Percentiles rank a stretch among this genome's conserved stretches.
phyloP scores from a whole-genome alignment of 2,113 vertebrate genomes.

The Bothrops jararaca region DNA sequence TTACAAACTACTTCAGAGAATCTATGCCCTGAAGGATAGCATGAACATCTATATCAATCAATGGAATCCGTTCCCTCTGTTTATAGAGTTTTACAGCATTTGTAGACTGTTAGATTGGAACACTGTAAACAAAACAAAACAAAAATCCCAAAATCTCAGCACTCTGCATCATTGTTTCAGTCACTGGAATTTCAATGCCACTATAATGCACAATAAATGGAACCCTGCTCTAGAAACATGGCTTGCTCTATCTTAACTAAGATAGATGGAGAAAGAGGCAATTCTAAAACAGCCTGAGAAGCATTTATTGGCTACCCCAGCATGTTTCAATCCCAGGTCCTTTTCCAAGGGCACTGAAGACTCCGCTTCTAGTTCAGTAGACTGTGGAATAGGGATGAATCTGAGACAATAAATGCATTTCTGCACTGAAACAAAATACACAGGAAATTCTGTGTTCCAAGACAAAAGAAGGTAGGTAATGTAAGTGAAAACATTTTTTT shows the following conservation, averaged over 20 bases:
- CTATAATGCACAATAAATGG: background rate
- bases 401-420: background rate
- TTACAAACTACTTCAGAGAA: background rate
- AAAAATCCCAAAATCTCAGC: background rate
- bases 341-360: background rate
- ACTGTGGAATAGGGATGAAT: background rate
- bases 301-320: background rate
- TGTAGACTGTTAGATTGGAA: background rate
- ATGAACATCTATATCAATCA: background rate
- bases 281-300: background rate
- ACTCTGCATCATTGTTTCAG: background rate
- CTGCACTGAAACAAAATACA: background rate
- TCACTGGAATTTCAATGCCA: background rate
- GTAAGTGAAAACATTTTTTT: background rate
- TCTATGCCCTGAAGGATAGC: background rate
- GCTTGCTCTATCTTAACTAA: background rate
- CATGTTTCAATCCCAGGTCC: background rate
- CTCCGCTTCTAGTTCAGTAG: background rate
- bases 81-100: background rate
- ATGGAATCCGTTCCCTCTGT: background rate
- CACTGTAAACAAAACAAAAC: background rate
- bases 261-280: background rate
- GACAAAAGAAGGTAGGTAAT: background rate
- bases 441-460: background rate
- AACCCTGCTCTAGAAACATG: background rate